phyloP scores from a whole-genome alignment of 1,140 invertebrate genomes.

The Polypedilum pembai region DNA sequence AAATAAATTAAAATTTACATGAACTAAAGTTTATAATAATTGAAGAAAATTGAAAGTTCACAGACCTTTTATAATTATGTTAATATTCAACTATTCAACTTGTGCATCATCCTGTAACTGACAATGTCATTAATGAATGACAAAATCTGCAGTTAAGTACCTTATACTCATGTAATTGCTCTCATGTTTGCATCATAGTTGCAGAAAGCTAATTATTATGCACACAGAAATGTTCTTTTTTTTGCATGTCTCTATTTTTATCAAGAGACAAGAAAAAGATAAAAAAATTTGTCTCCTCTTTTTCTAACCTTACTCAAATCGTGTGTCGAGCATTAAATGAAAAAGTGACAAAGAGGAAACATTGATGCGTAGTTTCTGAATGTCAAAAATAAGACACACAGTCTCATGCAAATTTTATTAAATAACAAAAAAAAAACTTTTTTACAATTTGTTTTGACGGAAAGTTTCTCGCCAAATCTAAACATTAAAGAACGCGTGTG shows the following conservation, averaged over 20 bases:
- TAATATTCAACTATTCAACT: too few species aligned
- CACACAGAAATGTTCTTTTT: background rate
- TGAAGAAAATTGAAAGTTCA: too few species aligned
- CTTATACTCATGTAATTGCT: background rate
- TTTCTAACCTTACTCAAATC: background rate
- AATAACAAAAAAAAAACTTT: background rate
- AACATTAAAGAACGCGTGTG: background rate
- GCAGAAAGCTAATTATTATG: background rate
- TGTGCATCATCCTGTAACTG: too few species aligned
- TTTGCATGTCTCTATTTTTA: background rate
- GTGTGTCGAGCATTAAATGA: background rate
- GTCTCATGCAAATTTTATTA: background rate
- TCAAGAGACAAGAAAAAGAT: background rate
- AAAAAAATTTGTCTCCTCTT: background rate
- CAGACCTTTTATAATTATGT: too few species aligned
- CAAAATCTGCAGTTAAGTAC: background rate
- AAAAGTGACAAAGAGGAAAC: background rate
- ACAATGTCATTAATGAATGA: too few species aligned
- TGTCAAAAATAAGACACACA: background rate
- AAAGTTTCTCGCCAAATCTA: background rate
- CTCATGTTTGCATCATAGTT: background rate
- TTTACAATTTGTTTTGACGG: conserved; percentile 13
- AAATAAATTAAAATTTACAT: too few species aligned
- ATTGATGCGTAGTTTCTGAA: conserved; percentile 1
- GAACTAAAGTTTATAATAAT: too few species aligned